A percentile compares a stretch with the other conserved stretches of the same genome.
Conservation (phyloP, 53 echinoderm and acorn worm species). For the Apostichopus leukothele region DNA sequence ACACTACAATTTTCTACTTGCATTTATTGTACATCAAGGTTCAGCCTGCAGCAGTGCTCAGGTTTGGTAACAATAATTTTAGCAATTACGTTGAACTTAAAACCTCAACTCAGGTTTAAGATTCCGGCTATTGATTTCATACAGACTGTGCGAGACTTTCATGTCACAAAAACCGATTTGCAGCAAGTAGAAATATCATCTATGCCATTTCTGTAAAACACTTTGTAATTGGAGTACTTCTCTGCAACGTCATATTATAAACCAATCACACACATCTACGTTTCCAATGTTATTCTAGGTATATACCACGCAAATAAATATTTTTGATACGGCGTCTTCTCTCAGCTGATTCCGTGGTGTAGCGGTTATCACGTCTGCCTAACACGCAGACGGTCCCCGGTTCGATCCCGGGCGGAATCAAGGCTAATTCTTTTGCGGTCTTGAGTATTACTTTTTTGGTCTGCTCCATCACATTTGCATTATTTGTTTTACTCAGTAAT, state of each 20-base stretch:
- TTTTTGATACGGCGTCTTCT: background rate
- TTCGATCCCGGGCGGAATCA: conserved; percentile 47
- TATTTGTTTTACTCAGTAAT: no score
- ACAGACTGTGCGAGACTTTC: no score
- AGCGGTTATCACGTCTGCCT: conserved; percentile 48
- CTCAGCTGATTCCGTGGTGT: conserved; percentile 45
- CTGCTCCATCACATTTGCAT: no score
- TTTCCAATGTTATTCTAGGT: background rate
- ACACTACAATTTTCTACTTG: no score
- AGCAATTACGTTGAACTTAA: no score
- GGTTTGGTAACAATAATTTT: no score
- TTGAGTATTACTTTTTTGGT: no score
- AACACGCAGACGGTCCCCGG: conserved; percentile 49
- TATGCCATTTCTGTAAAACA: background rate
- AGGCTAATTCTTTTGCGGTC: background rate
- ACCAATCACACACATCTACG: conserved; percentile 14
- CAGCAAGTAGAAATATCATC: background rate
- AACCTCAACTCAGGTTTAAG: no score
- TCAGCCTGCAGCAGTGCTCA: no score
- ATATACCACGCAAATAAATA: background rate
- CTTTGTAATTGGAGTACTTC: background rate
- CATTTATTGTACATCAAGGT: no score
- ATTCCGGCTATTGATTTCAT: no score
- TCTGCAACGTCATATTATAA: background rate
- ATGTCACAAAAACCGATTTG: background rate